Conservation (phyloP, 2,888 invertebrate species). For the Atethmia centrago region DNA sequence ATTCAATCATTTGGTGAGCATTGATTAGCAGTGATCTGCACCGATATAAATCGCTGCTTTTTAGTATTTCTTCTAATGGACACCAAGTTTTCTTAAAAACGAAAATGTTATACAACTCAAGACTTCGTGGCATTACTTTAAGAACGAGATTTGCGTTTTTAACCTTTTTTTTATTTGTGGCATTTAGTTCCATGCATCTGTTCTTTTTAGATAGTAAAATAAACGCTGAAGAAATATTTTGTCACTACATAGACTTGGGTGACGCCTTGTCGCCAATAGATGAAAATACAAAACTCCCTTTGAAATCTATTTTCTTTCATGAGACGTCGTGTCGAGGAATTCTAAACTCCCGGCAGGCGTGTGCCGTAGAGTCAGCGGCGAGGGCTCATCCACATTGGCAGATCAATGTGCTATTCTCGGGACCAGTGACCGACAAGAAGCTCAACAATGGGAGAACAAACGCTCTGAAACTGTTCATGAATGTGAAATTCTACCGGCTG, state of each 20-base stretch:
- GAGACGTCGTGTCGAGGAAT: slow-evolving; percentile 91
- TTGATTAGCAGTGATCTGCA: neutral
- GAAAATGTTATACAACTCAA: neutral
- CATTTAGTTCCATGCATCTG: neutral
- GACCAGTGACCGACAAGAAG: slow-evolving; percentile 48
- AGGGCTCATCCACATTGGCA: slow-evolving; percentile 71
- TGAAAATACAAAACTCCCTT: neutral
- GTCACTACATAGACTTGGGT: slow-evolving; percentile 42
- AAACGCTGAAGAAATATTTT: slow-evolving; percentile 19
- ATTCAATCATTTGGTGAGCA: neutral
- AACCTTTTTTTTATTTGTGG: neutral
- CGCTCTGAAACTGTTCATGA: slow-evolving; percentile 44
- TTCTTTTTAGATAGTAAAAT: neutral
- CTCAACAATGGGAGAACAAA: slow-evolving; percentile 10
- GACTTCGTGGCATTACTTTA: neutral
- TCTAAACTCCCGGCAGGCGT: slow-evolving; percentile 77
- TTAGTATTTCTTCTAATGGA: too few relatives aligned
- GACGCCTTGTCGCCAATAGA: slow-evolving; percentile 49
- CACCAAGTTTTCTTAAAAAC: neutral
- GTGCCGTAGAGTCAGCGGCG: slow-evolving; percentile 67
- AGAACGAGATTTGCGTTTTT: neutral
- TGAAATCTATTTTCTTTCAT: slow-evolving; percentile 91
- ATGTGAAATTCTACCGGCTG: slow-evolving; percentile 52
- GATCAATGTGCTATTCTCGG: slow-evolving; percentile 82
- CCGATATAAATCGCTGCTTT: too few relatives aligned